A percentile compares a stretch with the other conserved stretches of the same genome.
Evolutionary conservation across 2,888 invertebrate species (phyloP).

Genomic region (Cynaeus angustus): DNA sequence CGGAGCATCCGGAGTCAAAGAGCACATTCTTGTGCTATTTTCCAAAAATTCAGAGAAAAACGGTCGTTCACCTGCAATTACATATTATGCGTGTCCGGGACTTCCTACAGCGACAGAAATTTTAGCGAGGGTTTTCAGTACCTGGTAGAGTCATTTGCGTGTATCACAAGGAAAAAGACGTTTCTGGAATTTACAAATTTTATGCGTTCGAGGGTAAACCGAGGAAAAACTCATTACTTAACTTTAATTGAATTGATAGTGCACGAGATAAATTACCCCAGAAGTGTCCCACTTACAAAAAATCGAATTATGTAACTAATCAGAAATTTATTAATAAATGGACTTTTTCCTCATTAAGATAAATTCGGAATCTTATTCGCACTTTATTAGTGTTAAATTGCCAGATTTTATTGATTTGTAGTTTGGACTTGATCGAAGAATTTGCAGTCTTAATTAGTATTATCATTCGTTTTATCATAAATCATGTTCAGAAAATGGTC

Average conservation of each 20-base stretch:
- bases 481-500: slow-evolving; percentile 24
- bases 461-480: slow-evolving; percentile 25
- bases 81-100: slow-evolving; percentile 34
- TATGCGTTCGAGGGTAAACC: slow-evolving; percentile 35
- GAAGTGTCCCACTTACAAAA: not conserved
- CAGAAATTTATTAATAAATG: not conserved
- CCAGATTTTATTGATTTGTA: not conserved
- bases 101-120: slow-evolving; percentile 35
- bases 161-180: slow-evolving; percentile 32
- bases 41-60: slow-evolving; percentile 9
- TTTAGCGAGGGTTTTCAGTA: slow-evolving; percentile 39
- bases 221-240: slow-evolving; percentile 37
- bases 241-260: slow-evolving; percentile 30
- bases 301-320: slow-evolving; percentile 6
- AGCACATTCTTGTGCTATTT: slow-evolving; percentile 29
- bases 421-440: not conserved
- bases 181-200: slow-evolving; percentile 41
- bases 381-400: not conserved
- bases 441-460: not conserved
- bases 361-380: slow-evolving; percentile 9
- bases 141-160: slow-evolving; percentile 52
- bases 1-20: slow-evolving; percentile 16
- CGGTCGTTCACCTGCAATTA: slow-evolving; percentile 34
- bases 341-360: slow-evolving; percentile 20
- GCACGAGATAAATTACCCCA: not conserved